These are phyloP conservation scores for Phragmatobia fuliginosa DNA, from an alignment of 2,888 invertebrate species.

Conservation along the genomic window DNA sequence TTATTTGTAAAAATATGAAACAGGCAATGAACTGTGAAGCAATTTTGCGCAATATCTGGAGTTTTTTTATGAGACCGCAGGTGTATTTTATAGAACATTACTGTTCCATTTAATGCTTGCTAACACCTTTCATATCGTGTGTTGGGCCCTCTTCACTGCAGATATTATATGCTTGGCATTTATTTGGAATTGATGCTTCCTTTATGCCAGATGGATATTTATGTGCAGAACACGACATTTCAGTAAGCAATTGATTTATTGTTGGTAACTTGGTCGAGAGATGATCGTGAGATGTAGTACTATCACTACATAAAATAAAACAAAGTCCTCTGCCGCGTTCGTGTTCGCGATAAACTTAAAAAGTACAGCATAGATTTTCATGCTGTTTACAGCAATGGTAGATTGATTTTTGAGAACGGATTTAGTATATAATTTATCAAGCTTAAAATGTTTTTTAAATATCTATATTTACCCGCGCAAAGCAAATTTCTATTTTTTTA, in stretches of 20 bases:
- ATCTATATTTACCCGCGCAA: too few relatives aligned
- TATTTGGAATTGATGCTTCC: slow-evolving; percentile 7
- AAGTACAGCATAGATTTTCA: too few relatives aligned
- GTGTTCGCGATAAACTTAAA: too few relatives aligned
- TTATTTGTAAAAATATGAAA: slow-evolving; percentile 58
- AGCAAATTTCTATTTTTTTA: too few relatives aligned
- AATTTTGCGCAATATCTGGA: slow-evolving; percentile 64
- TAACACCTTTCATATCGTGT: slow-evolving; percentile 63
- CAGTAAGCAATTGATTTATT: background rate
- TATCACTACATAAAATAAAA: too few relatives aligned
- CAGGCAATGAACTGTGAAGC: slow-evolving; percentile 66
- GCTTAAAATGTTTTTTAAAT: too few relatives aligned
- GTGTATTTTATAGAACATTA: slow-evolving; percentile 75
- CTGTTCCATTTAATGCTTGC: slow-evolving; percentile 65
- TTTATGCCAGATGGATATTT: background rate
- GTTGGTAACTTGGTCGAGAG: background rate
- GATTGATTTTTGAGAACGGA: too few relatives aligned
- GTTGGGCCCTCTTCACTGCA: slow-evolving; percentile 32
- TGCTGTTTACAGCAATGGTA: too few relatives aligned
- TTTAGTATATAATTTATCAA: too few relatives aligned
- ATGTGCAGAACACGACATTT: background rate
- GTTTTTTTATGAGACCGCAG: slow-evolving; percentile 74
- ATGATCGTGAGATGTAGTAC: too few relatives aligned
- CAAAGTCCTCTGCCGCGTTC: too few relatives aligned
- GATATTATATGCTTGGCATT: slow-evolving; percentile 18